Evolutionary conservation across 2,113 vertebrate species (phyloP).

Genomic region (Odontesthes bonariensis): DNA sequence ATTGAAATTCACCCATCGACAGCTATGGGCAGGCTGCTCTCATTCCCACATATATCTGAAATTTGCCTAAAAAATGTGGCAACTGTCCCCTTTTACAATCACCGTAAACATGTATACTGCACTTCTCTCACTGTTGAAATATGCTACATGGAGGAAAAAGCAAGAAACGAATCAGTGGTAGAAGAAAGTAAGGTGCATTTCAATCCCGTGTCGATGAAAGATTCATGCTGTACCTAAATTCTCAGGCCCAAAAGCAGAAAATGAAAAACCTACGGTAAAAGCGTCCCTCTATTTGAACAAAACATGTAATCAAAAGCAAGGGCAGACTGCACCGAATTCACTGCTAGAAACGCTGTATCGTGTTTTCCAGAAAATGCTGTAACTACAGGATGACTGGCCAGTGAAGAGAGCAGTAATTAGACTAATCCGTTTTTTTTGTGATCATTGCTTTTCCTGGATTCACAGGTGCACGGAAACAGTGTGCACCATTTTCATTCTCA

Average conservation of each 20-base stretch:
- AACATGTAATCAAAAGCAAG: slow-evolving; percentile 62
- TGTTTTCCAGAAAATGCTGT: background rate
- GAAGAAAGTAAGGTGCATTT: background rate
- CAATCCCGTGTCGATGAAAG: slow-evolving; percentile 45
- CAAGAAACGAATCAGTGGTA: background rate
- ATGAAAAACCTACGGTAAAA: slow-evolving; percentile 30
- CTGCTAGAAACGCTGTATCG: slow-evolving; percentile 9
- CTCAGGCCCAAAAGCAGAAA: slow-evolving; percentile 5
- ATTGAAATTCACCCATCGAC: slow-evolving; percentile 42
- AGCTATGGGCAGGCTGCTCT: slow-evolving; percentile 12
- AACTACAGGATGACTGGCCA: background rate
- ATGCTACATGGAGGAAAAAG: slow-evolving; percentile 16
- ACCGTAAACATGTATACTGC: slow-evolving; percentile 34
- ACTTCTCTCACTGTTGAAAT: slow-evolving; percentile 37
- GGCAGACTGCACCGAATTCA: slow-evolving; percentile 7
- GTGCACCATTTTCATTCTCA: slow-evolving; percentile 18
- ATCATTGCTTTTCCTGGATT: background rate
- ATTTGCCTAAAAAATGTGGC: slow-evolving; percentile 33
- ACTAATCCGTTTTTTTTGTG: background rate
- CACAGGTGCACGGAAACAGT: slow-evolving; percentile 1
- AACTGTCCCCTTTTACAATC: slow-evolving; percentile 24
- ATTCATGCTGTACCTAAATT: slow-evolving; percentile 41
- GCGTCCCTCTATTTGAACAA: slow-evolving; percentile 28
- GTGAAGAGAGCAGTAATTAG: background rate
- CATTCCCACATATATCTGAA: slow-evolving; percentile 11